Evolutionary conservation across 2,888 invertebrate species (phyloP).

Genomic region (Andrena trimmerana): DNA sequence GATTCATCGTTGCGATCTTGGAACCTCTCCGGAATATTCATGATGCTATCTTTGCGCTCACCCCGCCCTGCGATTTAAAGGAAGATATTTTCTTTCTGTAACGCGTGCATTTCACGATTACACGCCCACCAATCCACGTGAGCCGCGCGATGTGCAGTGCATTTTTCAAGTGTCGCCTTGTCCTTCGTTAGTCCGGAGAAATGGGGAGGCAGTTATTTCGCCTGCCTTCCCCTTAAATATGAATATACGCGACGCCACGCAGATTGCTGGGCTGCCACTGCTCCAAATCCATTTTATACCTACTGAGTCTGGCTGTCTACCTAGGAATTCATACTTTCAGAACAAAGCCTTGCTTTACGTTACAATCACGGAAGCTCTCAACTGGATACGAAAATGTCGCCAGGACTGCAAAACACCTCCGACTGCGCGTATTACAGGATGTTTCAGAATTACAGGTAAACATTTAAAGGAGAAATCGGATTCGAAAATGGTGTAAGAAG

Average conservation of each 20-base stretch:
- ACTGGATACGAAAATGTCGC: constrained; percentile 14
- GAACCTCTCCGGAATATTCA: constrained; percentile 86
- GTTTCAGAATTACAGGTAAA: neutral
- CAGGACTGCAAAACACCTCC: constrained; percentile 1
- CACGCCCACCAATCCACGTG: constrained; percentile 28
- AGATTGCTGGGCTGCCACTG: constrained; percentile 27
- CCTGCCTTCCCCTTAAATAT: neutral
- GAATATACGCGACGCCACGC: constrained; percentile 17
- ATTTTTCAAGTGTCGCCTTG: neutral
- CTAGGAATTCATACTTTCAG: constrained; percentile 27
- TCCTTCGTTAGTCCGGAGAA: neutral
- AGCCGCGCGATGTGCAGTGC: neutral
- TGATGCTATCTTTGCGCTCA: constrained; percentile 87
- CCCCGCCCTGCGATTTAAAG: constrained; percentile 82
- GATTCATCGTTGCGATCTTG: constrained; percentile 88
- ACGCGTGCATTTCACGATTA: constrained; percentile 33
- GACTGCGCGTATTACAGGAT: neutral
- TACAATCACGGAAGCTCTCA: constrained; percentile 41
- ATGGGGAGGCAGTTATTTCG: neutral
- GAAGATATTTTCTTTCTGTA: constrained; percentile 56
- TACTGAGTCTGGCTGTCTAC: constrained; percentile 44
- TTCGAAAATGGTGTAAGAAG: too few species aligned
- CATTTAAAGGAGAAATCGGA: too few species aligned
- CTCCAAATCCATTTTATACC: constrained; percentile 27
- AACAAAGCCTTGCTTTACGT: constrained; percentile 34